Evolutionary conservation across 2,797 vertebrate species (phyloP), one percentile per base, ranked within the genome.

Genomic region (Acanthurus leucopareius): DNA sequence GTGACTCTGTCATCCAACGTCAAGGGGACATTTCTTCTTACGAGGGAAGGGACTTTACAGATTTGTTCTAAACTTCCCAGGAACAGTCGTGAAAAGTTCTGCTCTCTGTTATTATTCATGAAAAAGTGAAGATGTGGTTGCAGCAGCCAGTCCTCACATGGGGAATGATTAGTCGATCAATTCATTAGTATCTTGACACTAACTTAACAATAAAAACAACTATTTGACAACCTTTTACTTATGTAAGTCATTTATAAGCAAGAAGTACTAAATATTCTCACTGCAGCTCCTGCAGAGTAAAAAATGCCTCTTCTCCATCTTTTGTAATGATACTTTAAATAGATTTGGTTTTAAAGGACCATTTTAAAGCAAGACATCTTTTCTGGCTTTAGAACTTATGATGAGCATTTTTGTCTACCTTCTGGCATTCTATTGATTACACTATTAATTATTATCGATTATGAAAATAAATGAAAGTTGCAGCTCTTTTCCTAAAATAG

Each of bases 1-100:
- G 69, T 73, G 72, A 60, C 60, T 77, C 68, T 88, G 83, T 88
- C 90, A 52, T 69, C 28, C 76, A 1, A 32, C 44, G 47, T 68
- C 64, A 80, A 45, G 25, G 61, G 57, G 66, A 47, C 51, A 52
- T 45, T 75, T 81, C 57, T 59, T 17, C n/a, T 68, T 49, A 25
- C 32, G 47, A 14, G 2, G 19, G 1, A 17, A 19, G 72, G 83
- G 73, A 76, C 32, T 86, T 84, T 44, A 71, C 71, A 25, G 8
- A 13, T 5, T 28, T 35, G 15, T 9, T 45, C 2, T 16, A 4
- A 2, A 15, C 6, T 44, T 69, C 38, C 59, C 2, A 28, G 25
- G 20, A 35, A 25, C 54, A 40, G 3, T 57, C 10, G 42, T 35
- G 49, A 52, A 56, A 13, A 60, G 7, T 17, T 28, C 0, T 20